Conservation (phyloP, 2,797 vertebrate genomes). For the Chanos chanos region DNA sequence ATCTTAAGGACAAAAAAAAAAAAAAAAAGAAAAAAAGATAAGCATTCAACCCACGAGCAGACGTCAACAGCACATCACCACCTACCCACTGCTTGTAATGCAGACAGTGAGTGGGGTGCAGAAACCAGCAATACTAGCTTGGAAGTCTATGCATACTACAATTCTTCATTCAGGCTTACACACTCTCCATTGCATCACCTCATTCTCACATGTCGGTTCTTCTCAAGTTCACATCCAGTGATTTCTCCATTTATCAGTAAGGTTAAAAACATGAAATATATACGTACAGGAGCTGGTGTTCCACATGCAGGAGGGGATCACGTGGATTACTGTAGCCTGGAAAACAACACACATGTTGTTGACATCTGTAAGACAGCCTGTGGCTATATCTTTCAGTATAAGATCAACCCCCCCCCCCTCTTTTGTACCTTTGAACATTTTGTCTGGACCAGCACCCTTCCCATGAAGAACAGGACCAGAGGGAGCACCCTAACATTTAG, state of each 20-base stretch:
- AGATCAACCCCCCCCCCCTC: no score
- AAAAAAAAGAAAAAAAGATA: conserved; percentile 27
- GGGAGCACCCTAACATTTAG: conserved; percentile 44
- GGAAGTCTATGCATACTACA: conserved; percentile 43
- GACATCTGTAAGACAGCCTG: background rate
- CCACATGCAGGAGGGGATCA: no score
- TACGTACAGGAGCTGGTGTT: no score
- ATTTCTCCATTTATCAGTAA: no score
- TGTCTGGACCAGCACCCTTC: no score
- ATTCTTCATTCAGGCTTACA: conserved; percentile 43
- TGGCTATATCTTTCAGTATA: background rate
- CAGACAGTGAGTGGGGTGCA: conserved; percentile 64
- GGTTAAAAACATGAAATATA: no score
- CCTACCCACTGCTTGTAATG: conserved; percentile 62
- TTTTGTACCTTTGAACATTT: no score
- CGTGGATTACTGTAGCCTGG: no score
- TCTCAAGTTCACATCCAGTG: no score
- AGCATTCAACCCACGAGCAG: conserved; percentile 64
- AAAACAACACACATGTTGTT: no score
- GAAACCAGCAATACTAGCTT: conserved; percentile 40
- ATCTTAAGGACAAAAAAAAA: conserved; percentile 43
- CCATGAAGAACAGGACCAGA: background rate
- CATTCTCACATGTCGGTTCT: no score
- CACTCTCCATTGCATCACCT: no score
- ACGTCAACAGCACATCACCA: conserved; percentile 61